phyloP scores from a whole-genome alignment of 2,888 invertebrate genomes.

The Druceiella hillmani region DNA sequence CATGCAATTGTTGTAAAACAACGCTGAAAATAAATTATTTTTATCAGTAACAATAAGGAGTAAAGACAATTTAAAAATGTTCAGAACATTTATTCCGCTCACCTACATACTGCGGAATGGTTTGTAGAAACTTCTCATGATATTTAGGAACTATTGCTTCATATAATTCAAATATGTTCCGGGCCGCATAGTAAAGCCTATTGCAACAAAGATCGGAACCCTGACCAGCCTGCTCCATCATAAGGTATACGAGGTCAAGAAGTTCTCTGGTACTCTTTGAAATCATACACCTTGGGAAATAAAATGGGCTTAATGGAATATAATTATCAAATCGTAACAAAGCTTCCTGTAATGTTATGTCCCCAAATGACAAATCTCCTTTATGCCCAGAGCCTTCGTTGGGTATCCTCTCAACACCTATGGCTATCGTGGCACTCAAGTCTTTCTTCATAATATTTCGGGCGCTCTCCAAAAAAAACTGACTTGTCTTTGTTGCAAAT shows the following conservation, averaged over 20 bases:
- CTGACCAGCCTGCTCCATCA: constrained; percentile 60
- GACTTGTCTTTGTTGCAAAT: constrained; percentile 72
- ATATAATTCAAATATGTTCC: constrained; percentile 73
- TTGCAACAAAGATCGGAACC: constrained; percentile 58
- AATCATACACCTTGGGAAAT: constrained; percentile 52
- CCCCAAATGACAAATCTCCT: constrained; percentile 18
- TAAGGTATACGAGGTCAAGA: constrained; percentile 55
- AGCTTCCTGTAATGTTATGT: constrained; percentile 33
- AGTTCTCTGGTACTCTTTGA: constrained; percentile 61
- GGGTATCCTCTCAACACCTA: constrained; percentile 46
- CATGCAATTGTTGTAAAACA: constrained; percentile 91
- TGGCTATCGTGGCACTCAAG: constrained; percentile 64
- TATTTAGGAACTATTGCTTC: constrained; percentile 70
- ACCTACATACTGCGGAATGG: constrained; percentile 85
- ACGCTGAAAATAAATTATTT: constrained; percentile 45
- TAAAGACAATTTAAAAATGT: background rate
- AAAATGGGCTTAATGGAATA: constrained; percentile 41
- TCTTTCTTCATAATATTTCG: constrained; percentile 73
- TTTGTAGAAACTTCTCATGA: constrained; percentile 73
- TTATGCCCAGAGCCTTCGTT: constrained; percentile 19
- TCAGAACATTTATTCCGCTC: constrained; percentile 28
- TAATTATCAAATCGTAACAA: constrained; percentile 39
- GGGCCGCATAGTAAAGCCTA: constrained; percentile 62
- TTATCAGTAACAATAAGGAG: background rate
- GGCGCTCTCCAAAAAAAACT: constrained; percentile 63